Base-by-base conservation (phyloP, 2,888 invertebrate species). In the Ametastegia equiseti region DNA sequence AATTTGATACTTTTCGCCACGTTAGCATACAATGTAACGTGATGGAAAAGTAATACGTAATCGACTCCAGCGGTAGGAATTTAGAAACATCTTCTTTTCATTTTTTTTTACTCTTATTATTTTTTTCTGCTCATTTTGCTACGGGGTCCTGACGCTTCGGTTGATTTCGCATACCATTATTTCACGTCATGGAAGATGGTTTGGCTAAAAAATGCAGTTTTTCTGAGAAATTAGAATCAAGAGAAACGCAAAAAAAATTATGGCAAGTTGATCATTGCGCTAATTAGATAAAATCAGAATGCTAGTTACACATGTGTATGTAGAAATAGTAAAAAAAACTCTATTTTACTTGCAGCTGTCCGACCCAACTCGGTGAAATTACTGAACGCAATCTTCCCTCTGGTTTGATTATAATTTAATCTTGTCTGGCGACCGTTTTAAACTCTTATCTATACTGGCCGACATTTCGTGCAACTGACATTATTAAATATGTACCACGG, bases 401-500 rank as follows among this genome's bases (percentile, higher is more conserved):
- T 19, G 6, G 23, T 54, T 54, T 36, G 13, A 50, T 75, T 75
- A 54, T 54, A 75, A 75, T 54, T 54, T 75, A 75, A 75, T 75
- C 73, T 75, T 75, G 54, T 75, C 73, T 33, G 36, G 50, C 50
- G 54, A 75, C 54, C 50, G 50, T 75, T 75, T 54, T 13, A 50
- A 54, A 75, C 36, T 75, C 50, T 75, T 75, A 75, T 75, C 75
- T 54, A 75, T 19, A 75, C n/a, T 50, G 75, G 54, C 50, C 75
- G 54, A 50, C 54, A 54, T 75, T 75, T 75, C 54, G 54, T 54
- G n/a, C 1, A 15, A 30, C 15, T 47, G 7, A 19, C 5, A 27
- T n/a, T n/a, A n/a, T n/a, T n/a, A n/a, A n/a, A n/a, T n/a, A n/a
- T n/a, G n/a, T n/a, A n/a, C n/a, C 7, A 5, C 23, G 45, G 71